Evolutionary conservation across 1,140 invertebrate genomes (phyloP), one percentile per base, ranked within the genome.

Genomic region (Diachasmimorpha longicaudata): DNA sequence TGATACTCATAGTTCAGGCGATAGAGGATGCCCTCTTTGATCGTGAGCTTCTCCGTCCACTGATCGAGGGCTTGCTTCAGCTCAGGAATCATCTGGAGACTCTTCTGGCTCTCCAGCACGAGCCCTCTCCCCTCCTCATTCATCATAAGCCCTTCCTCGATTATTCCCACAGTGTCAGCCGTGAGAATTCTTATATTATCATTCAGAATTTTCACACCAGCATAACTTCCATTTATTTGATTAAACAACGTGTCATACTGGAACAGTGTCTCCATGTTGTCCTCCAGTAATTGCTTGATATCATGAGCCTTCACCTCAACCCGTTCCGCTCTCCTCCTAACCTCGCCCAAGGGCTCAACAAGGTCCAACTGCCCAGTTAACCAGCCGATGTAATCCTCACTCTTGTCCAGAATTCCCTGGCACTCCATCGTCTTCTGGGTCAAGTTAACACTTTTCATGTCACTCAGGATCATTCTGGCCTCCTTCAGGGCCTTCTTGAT

Each of bases 1-100:
- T 90, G 90, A 77, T 94, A 94, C 48, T 91, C 89, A 1, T 93
- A 93, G 81, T 93, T 94, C 0, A 94, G 82, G 79, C 91, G 90
- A 46, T 91, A 91, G 14, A 93, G 83, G 70, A 91, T 91, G 74
- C 90, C 90, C 79, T 93, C 92, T 75, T 91, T 92, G 78, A 90
- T 89, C 73, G 88, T 88, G 0, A 91, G 87, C 11, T 87, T 87
- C 6, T 88, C 82, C 9, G 85, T 89, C 73, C 87, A 83, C 70
- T 87, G 83, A 0, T 75, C 70, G 46, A 91, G 76, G 75, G 87
- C 85, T 16, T 84, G 79, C 63, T 83, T 81, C 4, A 86, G 67
- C 4, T 83, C 79, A 3, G 85, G 85, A 46, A 89, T 79, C 36
- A 83, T 81, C 85, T 89, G 71, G 23, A 77, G 70, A 78, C 89